Percentiles rank a stretch among this genome's conserved stretches.
phyloP scores from a whole-genome alignment of 2,113 vertebrate species.

The Corvus cornix region DNA sequence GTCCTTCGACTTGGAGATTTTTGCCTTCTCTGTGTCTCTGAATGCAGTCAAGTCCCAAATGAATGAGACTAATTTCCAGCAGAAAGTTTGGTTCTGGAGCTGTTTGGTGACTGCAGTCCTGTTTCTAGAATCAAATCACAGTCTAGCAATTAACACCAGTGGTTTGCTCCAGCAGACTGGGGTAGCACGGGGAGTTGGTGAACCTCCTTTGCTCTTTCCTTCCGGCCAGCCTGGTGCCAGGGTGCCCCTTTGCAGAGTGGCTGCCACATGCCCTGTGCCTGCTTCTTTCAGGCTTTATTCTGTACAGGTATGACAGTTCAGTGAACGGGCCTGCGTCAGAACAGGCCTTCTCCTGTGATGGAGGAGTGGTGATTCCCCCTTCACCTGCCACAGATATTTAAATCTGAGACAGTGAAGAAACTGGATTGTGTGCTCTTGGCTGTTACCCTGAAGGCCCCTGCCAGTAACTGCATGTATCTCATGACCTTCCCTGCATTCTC shows the following conservation, averaged over 20 bases:
- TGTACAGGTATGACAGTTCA: neutral
- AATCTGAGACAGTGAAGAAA: neutral
- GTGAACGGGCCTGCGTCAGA: neutral
- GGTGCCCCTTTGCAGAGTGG: neutral
- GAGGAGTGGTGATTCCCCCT: neutral
- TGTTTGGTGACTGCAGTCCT: neutral
- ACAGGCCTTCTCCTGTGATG: neutral
- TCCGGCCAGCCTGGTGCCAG: rapidly evolving
- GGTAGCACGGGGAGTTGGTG: neutral
- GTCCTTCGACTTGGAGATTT: neutral
- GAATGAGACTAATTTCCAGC: neutral
- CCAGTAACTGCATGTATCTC: rapidly evolving
- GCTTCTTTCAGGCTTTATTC: neutral
- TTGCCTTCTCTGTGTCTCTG: neutral
- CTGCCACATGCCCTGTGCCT: neutral
- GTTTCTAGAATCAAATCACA: neutral
- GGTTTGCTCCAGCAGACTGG: neutral
- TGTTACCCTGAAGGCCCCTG: neutral
- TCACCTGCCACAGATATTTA: neutral
- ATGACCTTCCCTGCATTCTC: neutral
- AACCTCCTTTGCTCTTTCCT: neutral
- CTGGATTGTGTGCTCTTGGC: neutral
- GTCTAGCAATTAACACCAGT: neutral
- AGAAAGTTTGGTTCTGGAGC: neutral
- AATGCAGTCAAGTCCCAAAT: neutral